phyloP scores from a whole-genome alignment of 2,797 vertebrate genomes.

The Gymnoscopelus microlampas region DNA sequence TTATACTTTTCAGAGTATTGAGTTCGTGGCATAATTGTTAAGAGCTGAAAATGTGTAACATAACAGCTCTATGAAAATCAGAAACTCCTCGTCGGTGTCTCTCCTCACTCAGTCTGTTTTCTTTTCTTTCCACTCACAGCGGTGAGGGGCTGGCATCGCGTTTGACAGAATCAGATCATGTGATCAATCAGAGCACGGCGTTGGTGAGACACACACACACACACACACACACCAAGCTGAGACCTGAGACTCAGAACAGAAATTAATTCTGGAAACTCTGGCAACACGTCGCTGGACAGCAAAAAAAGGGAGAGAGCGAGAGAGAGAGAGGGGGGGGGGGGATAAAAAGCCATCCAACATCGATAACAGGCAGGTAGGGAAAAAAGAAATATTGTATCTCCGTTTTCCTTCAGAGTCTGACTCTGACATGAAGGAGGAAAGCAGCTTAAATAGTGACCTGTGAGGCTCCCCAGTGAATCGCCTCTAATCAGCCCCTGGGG shows the following conservation, averaged over 20 bases:
- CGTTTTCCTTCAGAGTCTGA: conserved; percentile 52
- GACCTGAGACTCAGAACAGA: conserved; percentile 40
- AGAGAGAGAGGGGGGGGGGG: background rate
- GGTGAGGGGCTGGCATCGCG: conserved; percentile 38
- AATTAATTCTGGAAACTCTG: conserved; percentile 39
- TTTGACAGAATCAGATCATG: conserved; percentile 75
- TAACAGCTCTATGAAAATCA: no score
- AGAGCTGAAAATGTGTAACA: no score
- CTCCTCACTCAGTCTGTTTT: conserved; percentile 18
- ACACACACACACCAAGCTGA: conserved; percentile 18
- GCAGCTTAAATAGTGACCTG: conserved; percentile 75
- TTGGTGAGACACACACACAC: conserved; percentile 23
- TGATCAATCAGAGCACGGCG: conserved; percentile 67
- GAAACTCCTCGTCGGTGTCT: background rate
- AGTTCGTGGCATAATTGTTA: no score
- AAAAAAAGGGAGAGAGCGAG: conserved; percentile 6
- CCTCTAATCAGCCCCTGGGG: conserved; percentile 79
- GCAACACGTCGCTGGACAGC: conserved; percentile 8
- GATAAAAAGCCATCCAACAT: background rate
- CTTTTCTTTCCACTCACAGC: conserved; percentile 17
- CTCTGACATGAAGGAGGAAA: conserved; percentile 52
- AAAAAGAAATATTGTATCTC: conserved; percentile 51
- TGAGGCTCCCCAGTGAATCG: conserved; percentile 74
- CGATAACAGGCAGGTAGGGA: conserved; percentile 44
- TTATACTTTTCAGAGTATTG: no score